Conservation (phyloP, 1,140 invertebrate species). For the Leguminivora glycinivorella region DNA sequence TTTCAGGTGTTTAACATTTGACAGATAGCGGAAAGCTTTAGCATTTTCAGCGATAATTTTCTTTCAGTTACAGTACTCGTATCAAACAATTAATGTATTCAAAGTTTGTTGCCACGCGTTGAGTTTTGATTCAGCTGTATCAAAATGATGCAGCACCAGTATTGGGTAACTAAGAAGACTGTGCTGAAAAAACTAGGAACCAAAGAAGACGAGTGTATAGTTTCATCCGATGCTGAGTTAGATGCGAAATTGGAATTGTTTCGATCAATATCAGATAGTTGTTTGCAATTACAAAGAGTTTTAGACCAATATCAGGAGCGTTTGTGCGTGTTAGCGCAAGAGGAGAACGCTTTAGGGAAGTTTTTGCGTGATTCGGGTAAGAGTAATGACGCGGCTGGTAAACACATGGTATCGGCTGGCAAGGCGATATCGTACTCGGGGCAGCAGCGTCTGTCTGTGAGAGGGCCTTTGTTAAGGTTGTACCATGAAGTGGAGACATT, state of each 20-base stretch:
- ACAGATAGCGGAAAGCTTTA: neutral
- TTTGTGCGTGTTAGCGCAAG: conserved; percentile 95
- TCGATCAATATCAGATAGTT: conserved; percentile 96
- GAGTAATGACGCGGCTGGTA: conserved; percentile 87
- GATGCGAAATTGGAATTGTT: conserved; percentile 99
- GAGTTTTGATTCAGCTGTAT: conserved; percentile 16
- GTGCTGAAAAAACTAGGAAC: conserved; percentile 96
- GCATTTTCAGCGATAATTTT: conserved; percentile 13
- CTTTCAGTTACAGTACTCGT: neutral
- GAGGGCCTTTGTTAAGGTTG: conserved; percentile 92
- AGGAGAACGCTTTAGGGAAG: conserved; percentile 96
- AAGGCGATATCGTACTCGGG: conserved; percentile 97
- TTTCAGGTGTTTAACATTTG: conserved; percentile 17
- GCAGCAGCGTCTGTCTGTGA: conserved; percentile 93
- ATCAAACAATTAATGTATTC: conserved; percentile 5
- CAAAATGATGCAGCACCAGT: conserved; percentile 93
- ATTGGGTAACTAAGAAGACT: conserved; percentile 98
- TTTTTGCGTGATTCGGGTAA: conserved; percentile 98
- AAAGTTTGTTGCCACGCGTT: conserved; percentile 15
- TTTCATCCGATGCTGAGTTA: conserved; percentile 96
- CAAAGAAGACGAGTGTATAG: conserved; percentile 98
- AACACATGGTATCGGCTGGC: conserved; percentile 96
- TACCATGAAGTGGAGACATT: conserved; percentile 98
- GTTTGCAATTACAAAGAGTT: conserved; percentile 91
- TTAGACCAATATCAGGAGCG: conserved; percentile 97